Evolutionary conservation across 2,113 vertebrate genomes (phyloP).

Genomic region (Tautogolabrus adspersus): DNA sequence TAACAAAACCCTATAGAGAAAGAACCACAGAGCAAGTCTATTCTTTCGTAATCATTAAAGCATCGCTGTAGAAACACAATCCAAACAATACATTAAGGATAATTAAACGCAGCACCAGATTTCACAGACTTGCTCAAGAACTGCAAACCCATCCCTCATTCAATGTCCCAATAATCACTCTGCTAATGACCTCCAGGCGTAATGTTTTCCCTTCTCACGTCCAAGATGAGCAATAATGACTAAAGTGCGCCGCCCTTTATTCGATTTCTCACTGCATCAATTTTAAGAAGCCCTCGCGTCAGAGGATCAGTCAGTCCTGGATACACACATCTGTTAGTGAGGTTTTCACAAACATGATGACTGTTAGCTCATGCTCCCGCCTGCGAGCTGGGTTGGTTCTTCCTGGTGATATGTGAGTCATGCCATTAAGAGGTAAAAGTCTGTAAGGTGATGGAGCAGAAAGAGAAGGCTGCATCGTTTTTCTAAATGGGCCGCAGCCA

Average conservation of each 20-base stretch:
- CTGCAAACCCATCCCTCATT: conserved; percentile 14
- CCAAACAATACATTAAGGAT: conserved; percentile 49
- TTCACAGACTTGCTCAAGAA: conserved; percentile 55
- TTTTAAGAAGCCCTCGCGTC: conserved; percentile 48
- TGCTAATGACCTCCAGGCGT: conserved; percentile 20
- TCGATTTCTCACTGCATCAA: conserved; percentile 40
- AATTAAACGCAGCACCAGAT: conserved; percentile 48
- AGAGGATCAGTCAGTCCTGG: conserved; percentile 36
- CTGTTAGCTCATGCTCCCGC: conserved; percentile 63
- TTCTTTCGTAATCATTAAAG: conserved; percentile 35
- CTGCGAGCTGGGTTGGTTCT: conserved; percentile 69
- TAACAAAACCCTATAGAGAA: conserved; percentile 13
- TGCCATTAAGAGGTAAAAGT: conserved; percentile 29
- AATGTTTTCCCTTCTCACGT: conserved; percentile 42
- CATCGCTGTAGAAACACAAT: conserved; percentile 34
- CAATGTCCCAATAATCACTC: conserved; percentile 44
- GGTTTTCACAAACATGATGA: conserved; percentile 60
- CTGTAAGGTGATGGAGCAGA: conserved; percentile 10
- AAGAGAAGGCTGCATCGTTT: conserved; percentile 11
- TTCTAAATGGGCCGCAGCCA: conserved; percentile 24
- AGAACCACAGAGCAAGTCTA: conserved; percentile 19
- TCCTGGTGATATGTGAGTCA: conserved; percentile 64
- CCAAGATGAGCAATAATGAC: conserved; percentile 62
- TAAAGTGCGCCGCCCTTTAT: conserved; percentile 28
- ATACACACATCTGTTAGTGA: conserved; percentile 47